phyloP scores from a whole-genome alignment of 37 sponge, comb jelly and placozoan genomes.

The Spongilla lacustris region DNA sequence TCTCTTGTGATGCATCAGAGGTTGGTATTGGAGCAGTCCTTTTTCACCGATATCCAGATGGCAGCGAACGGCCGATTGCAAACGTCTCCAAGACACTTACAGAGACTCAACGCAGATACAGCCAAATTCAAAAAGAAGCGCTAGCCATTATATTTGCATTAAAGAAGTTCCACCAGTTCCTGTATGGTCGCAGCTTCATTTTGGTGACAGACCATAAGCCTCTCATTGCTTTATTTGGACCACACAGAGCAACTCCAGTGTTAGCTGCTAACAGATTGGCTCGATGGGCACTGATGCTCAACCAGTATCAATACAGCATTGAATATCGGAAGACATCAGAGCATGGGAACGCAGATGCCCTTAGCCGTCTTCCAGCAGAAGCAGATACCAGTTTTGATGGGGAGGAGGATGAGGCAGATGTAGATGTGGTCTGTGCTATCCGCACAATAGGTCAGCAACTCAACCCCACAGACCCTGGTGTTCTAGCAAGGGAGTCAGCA shows the following conservation, averaged over 20 bases:
- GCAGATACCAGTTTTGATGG: neutral
- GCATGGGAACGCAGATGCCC: constrained; percentile 67
- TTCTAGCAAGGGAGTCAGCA: too few species aligned
- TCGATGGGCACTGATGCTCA: constrained; percentile 58
- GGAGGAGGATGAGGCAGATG: too few species aligned
- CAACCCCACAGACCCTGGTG: neutral
- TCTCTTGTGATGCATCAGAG: constrained; percentile 51
- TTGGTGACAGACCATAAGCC: constrained; percentile 66
- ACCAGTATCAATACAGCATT: constrained; percentile 44
- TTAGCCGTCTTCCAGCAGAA: constrained; percentile 40
- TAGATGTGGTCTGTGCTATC: too few species aligned
- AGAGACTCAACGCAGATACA: constrained; percentile 44
- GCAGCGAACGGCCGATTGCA: constrained; percentile 50
- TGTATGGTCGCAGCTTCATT: constrained; percentile 66
- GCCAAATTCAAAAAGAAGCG: constrained; percentile 65
- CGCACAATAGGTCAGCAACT: neutral
- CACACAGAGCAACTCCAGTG: constrained; percentile 29
- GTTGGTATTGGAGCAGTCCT: constrained; percentile 57
- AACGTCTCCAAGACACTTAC: constrained; percentile 59
- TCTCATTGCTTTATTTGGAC: constrained; percentile 45
- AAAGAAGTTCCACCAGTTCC: constrained; percentile 54
- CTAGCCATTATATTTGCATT: constrained; percentile 48
- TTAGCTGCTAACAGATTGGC: constrained; percentile 48
- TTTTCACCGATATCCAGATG: constrained; percentile 43
- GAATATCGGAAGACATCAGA: constrained; percentile 27